These are phyloP conservation scores for Urocitellus parryii DNA, from an alignment of 2,113 vertebrate species.

Conservation along the genomic window DNA sequence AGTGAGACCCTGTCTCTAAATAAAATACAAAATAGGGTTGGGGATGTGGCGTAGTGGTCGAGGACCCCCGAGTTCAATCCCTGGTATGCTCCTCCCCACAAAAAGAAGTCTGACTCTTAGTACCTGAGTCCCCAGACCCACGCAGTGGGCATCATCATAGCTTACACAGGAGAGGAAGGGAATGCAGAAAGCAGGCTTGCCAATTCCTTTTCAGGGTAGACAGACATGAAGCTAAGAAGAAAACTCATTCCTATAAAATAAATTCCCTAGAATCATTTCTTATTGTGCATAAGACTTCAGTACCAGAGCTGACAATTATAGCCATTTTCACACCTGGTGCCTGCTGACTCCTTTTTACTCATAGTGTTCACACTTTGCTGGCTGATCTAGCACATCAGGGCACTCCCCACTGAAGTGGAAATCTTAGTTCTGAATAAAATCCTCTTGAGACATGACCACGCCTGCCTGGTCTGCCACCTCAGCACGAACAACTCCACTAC, in stretches of 20 bases:
- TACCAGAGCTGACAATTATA: neutral
- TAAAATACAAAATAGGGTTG: too few relatives aligned
- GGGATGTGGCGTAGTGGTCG: too few relatives aligned
- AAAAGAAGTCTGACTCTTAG: rapidly evolving
- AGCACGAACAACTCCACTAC: neutral
- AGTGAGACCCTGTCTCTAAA: too few relatives aligned
- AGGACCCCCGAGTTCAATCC: too few relatives aligned
- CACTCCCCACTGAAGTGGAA: rapidly evolving
- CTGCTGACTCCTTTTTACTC: neutral
- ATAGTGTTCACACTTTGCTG: neutral
- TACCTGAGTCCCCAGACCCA: rapidly evolving
- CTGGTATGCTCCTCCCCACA: too few relatives aligned
- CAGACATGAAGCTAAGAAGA: neutral
- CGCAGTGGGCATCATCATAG: neutral
- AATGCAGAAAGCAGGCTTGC: neutral
- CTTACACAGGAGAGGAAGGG: neutral
- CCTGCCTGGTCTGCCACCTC: neutral
- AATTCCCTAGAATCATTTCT: neutral
- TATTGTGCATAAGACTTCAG: neutral
- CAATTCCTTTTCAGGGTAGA: neutral
- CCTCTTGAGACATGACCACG: neutral
- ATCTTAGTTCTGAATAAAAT: neutral
- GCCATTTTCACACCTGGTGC: neutral
- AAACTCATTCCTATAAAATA: neutral
- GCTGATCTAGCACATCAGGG: too few relatives aligned